Conservation (phyloP, 2,797 vertebrate species). For the Lepilemur ruficaudatus region DNA sequence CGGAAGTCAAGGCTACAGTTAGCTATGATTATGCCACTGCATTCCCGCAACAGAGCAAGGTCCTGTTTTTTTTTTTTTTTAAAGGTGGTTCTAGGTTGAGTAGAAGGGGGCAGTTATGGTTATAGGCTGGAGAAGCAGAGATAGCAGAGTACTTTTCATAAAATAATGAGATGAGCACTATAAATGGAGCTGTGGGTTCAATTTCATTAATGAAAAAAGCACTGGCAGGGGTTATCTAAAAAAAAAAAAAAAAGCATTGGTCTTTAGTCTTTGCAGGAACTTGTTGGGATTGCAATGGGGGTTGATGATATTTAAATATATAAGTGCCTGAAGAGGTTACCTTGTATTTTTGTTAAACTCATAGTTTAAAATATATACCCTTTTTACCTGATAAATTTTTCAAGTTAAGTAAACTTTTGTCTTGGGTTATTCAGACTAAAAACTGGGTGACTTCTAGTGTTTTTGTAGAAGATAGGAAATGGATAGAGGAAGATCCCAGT, state of each 20-base stretch:
- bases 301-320: constrained; percentile 8
- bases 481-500: not conserved
- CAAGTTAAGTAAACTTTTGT: not conserved
- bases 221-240: not conserved
- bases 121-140: constrained; percentile 38
- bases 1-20: no score
- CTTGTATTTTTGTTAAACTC: not conserved
- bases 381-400: not conserved
- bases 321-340: not conserved
- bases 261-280: not conserved
- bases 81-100: not conserved
- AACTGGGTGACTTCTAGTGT: not conserved
- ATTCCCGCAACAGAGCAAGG: no score
- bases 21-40: no score
- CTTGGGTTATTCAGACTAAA: constrained; percentile 14
- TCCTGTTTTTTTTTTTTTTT: no score
- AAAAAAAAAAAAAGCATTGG: no score
- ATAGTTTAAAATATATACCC: not conserved
- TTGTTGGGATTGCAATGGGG: not conserved
- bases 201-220: constrained; percentile 16
- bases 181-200: not conserved
- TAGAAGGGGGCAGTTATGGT: not conserved
- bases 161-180: not conserved
- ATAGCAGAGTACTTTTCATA: constrained; percentile 22
- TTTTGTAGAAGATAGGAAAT: constrained; percentile 33